Evolutionary conservation across 2,797 vertebrate genomes (phyloP), one percentile per base, ranked within the genome.

Genomic region (Nothura maculosa): DNA sequence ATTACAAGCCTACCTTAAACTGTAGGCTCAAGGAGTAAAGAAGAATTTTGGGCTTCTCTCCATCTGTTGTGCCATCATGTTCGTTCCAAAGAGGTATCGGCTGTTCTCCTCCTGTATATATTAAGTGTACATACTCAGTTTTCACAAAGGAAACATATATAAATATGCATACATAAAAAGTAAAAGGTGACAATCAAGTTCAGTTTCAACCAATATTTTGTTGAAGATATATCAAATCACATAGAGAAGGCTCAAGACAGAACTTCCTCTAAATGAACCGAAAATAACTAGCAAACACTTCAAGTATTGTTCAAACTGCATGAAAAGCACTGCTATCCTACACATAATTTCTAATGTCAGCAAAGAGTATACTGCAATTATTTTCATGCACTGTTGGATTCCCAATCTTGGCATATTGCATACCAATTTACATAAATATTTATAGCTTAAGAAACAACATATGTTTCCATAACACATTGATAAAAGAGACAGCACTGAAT

Each of bases 61-160:
- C 98, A 87, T 99, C 99, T 11, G 99, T 98, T 20, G 99, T 98
- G 64, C 99, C 98, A 96, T 99, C 99, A 4, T 99, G 98, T 95
- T 99, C 99, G 43, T 99, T 99, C 99, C 99, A 99, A 60, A 99
- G 98, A 36, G 99, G 99, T 96, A 99, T 99, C 58, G 99, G 99
- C 81, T 99, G 99, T 81, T 99, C 99, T 50, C 98, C 99, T 92
- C 99, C 99, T 99, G 96, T 9, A 85, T 13, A 94, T 19, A 22
- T 86, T 22, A 90, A 84, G 87, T 28, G 85, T 0, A 62, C 28
- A 61, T 20, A 34, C 22, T 62, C 34, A 94, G 16, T 62, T 77
- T 89, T 67, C 78, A 40, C 18, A 72, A 22, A 69, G 25, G 81
- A 81, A 79, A 28, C 3, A 72, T 38, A 55, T 63, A 17, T 17